Evolutionary conservation across 1,140 invertebrate species (phyloP), one percentile per base, ranked within the genome.

Genomic region (Bombus ignitus): DNA sequence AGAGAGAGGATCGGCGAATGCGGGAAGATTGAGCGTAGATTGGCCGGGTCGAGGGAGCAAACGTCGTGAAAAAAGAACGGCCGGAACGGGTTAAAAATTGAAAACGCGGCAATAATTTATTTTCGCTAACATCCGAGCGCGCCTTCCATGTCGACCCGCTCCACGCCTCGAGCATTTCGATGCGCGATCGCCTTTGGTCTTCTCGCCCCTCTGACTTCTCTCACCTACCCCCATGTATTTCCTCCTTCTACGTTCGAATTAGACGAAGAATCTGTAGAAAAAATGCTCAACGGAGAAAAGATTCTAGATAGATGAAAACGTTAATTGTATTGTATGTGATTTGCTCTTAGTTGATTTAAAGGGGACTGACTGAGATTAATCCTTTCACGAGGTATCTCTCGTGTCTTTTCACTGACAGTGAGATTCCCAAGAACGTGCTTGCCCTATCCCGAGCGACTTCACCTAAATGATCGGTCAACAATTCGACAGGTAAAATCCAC

Each of bases 1-100:
- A 81, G 78, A 83, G 75, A 82, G 82, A 87, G 79, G 89, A 89
- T 82, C 86, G 53, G 79, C 66, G 71, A 85, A 91, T 82, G 83
- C 83, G 82, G 79, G 70, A 83, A 92, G 91, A 91, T 92, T 88
- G 87, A 91, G 81, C 89, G 66, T 80, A 91, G 90, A 91, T 92
- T 91, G 81, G 85, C 84, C 76, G 79, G 73, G 75, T 89, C 83
- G 85, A 83, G 76, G 72, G 87, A 86, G 77, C 72, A 77, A 84
- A 79, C 76, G 76, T 83, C 74, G 81, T 78, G 83, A 77, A 85
- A 59, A 75, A 85, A 83, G 66, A 82, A 85, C 62, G 81, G 75
- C 59, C 78, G 83, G 82, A 57, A 81, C 78, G 84, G 78, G 78
- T 81, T 81, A 85, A 85, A 85, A 85, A 85, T 85, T 85, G 84